Base-by-base conservation (phyloP, 2,797 vertebrate genomes). In the Falco novaeseelandiae region DNA sequence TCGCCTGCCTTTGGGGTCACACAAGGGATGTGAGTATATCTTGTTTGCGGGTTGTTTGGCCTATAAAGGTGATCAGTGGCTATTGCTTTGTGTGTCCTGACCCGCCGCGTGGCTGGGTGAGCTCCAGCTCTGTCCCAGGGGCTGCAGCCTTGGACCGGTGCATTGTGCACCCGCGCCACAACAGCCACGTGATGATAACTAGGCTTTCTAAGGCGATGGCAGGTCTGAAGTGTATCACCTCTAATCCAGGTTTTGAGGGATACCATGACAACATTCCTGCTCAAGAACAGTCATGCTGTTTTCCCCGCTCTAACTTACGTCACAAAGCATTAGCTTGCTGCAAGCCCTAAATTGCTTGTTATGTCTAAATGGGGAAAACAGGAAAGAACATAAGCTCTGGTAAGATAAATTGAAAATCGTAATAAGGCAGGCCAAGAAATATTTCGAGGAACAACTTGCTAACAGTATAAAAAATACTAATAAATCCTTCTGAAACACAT, bases 381-480 rank as follows among this genome's bases (percentile, higher is more conserved):
- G 36, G n/a, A 61, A 51, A 70, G 74, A 62, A 15, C 69, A 73
- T 14, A 10, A 70, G 55, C 46, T 79, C 78, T 55, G 63, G 55
- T 55, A 80, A 66, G 42, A 85, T 85, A 67, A 77, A 80, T 48
- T 59, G 71, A 63, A 87, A 91, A 70, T 42, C 67, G 29, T 66
- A 90, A 29, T 40, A 22, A 95, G 42, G 10, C 46, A 85, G 85
- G 32, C 63, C 71, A 93, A 62, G 87, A 87, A 87, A 66, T 66
- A 84, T 57, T 95, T 94, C 4, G 4, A 90, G 87, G 91, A 95
- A 96, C 62, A 52, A 89, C 83, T 79, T 87, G 46, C 83, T 89
- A 92, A 90, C 40, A 25, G 67, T n/a, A 52, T 61, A 76, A 87
- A 93, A 95, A 87, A 52, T 9, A 66, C 34, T 67, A 88, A 81